These are phyloP conservation scores for Atherix ibis DNA, from an alignment of 2,888 invertebrate species.

Conservation along the genomic window DNA sequence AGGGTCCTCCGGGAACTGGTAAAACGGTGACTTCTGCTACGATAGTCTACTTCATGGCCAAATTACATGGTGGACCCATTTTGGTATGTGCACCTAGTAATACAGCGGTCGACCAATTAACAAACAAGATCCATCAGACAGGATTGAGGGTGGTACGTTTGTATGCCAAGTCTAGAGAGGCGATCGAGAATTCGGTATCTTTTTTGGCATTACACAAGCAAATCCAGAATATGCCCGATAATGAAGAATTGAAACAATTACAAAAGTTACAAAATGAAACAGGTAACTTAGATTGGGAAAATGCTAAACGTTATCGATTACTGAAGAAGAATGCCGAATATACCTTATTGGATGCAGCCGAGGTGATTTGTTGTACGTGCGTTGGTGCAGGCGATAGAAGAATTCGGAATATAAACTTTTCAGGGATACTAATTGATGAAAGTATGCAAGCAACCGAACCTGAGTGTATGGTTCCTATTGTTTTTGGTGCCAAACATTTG, in stretches of 20 bases:
- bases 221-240: conserved; percentile 75
- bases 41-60: conserved; percentile 86
- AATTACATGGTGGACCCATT: conserved; percentile 77
- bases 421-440: conserved; percentile 85
- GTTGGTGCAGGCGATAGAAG: conserved; percentile 91
- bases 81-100: conserved; percentile 93
- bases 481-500: conserved; percentile 81
- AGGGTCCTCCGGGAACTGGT: conserved; percentile 80
- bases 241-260: conserved; percentile 76
- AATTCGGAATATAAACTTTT: conserved; percentile 72
- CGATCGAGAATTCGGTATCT: conserved; percentile 86
- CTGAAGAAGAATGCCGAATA: conserved; percentile 77
- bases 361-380: conserved; percentile 93
- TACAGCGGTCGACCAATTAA: conserved; percentile 91
- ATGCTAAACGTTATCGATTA: conserved; percentile 76
- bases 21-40: conserved; percentile 96
- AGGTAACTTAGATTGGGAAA: conserved; percentile 79
- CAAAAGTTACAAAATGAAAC: conserved; percentile 91
- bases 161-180: conserved; percentile 88
- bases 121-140: conserved; percentile 89
- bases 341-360: conserved; percentile 75
- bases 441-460: conserved; percentile 89
- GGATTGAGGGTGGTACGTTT: conserved; percentile 76
- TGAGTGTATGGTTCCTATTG: conserved; percentile 93
- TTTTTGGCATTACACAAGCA: conserved; percentile 89